phyloP scores from a whole-genome alignment of 2,113 vertebrate genomes.

The Pseudorhombus dupliciocellatus region DNA sequence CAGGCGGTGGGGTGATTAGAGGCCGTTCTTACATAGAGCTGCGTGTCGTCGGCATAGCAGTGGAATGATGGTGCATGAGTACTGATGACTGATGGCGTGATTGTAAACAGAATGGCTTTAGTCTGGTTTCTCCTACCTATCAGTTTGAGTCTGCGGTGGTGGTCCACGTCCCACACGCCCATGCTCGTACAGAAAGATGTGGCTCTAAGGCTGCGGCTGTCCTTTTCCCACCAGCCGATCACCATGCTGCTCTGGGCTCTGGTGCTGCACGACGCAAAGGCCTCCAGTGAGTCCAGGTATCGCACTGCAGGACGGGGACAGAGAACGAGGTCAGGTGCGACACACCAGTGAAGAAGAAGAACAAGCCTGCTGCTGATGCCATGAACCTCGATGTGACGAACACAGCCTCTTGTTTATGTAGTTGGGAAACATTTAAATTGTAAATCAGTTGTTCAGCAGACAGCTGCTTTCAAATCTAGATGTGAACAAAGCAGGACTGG shows the following conservation, averaged over 20 bases:
- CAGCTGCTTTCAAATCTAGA: constrained; percentile 1
- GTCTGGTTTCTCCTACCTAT: constrained; percentile 76
- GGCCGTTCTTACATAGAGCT: too few relatives aligned
- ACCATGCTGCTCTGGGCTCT: constrained; percentile 74
- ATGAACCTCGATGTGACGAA: background rate
- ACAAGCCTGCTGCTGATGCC: too few relatives aligned
- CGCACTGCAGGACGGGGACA: constrained; percentile 54
- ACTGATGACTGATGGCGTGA: too few relatives aligned
- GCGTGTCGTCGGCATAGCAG: too few relatives aligned
- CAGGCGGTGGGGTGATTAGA: too few relatives aligned
- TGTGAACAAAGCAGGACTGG: background rate
- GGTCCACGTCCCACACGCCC: constrained; percentile 83
- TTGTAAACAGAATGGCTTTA: background rate
- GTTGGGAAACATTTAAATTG: background rate
- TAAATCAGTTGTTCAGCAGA: constrained; percentile 10
- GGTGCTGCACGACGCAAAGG: constrained; percentile 83
- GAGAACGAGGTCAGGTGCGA: background rate
- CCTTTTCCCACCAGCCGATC: constrained; percentile 81
- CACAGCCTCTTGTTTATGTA: too few relatives aligned
- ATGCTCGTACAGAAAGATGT: constrained; percentile 73
- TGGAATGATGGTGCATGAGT: too few relatives aligned
- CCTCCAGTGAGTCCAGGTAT: constrained; percentile 81
- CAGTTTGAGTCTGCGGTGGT: constrained; percentile 81
- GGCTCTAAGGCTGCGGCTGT: constrained; percentile 69
- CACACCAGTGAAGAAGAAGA: background rate